These are phyloP conservation scores for Bellardia bayeri DNA, from an alignment of 2,888 invertebrate species.

Conservation along the genomic window DNA sequence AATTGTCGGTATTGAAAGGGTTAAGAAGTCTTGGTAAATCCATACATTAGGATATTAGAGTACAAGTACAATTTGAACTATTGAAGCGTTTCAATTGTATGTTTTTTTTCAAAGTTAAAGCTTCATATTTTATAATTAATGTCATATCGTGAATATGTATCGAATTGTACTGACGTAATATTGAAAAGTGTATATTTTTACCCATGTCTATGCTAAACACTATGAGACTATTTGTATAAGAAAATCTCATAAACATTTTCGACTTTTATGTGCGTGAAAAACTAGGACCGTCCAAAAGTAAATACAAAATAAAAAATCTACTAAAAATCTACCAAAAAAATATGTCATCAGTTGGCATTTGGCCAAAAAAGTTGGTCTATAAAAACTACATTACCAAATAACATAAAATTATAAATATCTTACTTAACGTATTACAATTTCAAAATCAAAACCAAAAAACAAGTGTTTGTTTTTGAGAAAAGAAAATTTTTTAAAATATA, in stretches of 20 bases:
- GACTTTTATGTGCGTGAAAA: background rate
- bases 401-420: constrained; percentile 49
- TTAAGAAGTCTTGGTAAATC: background rate
- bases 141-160: background rate
- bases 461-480: constrained; percentile 29
- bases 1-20: too few relatives aligned
- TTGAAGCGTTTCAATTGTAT: constrained; percentile 34
- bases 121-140: background rate
- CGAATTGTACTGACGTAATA: constrained; percentile 18
- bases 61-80: constrained; percentile 31
- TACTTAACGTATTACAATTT: background rate
- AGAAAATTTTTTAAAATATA: background rate
- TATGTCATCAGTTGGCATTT: constrained; percentile 55
- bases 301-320: constrained; percentile 7
- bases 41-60: background rate
- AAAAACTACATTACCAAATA: constrained; percentile 32
- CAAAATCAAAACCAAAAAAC: constrained; percentile 18
- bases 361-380: constrained; percentile 44
- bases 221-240: background rate
- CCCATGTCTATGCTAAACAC: background rate
- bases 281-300: constrained; percentile 34
- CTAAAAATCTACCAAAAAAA: background rate
- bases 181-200: background rate
- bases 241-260: background rate
- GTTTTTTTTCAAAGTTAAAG: background rate